phyloP scores from a whole-genome alignment of 2,113 vertebrate species.

The Cottus gobio region DNA sequence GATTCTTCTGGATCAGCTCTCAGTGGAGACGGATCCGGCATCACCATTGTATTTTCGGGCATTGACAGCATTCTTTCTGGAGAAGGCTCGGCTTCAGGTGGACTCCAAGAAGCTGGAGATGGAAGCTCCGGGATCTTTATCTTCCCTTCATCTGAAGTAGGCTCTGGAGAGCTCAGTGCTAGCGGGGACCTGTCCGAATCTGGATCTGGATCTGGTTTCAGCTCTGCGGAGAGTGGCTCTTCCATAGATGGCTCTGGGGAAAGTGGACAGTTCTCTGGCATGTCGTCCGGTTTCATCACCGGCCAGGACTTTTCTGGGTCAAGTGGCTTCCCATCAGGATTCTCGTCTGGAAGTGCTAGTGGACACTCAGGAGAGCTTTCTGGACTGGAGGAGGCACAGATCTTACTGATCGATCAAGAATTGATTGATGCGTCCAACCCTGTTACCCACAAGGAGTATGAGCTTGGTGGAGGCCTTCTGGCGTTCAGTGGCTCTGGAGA shows the following conservation, averaged over 20 bases:
- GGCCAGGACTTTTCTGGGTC: conserved; percentile 69
- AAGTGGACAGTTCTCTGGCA: conserved; percentile 69
- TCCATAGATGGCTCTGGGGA: conserved; percentile 75
- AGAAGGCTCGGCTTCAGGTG: conserved; percentile 57
- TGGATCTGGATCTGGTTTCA: conserved; percentile 66
- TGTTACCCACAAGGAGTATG: conserved; percentile 71
- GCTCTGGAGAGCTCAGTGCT: conserved; percentile 60
- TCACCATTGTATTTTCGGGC: conserved; percentile 68
- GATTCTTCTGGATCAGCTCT: conserved; percentile 70
- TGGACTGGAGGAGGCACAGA: conserved; percentile 71
- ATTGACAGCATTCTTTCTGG: conserved; percentile 48
- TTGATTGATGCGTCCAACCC: conserved; percentile 78
- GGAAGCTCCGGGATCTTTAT: conserved; percentile 60
- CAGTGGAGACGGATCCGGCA: conserved; percentile 64
- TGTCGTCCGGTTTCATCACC: conserved; percentile 62
- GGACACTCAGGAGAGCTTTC: conserved; percentile 73
- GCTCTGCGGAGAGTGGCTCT: conserved; percentile 52
- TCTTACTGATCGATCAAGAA: conserved; percentile 82
- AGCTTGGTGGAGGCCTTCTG: conserved; percentile 82
- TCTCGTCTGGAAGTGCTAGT: conserved; percentile 72
- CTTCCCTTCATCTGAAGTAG: conserved; percentile 44
- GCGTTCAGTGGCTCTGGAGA: conserved; percentile 85
- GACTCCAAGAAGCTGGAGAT: conserved; percentile 68
- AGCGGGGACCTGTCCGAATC: conserved; percentile 58
- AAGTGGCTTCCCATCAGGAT: conserved; percentile 83